phyloP scores from a whole-genome alignment of 1,140 invertebrate species.

The Brachionus manjavacas region DNA sequence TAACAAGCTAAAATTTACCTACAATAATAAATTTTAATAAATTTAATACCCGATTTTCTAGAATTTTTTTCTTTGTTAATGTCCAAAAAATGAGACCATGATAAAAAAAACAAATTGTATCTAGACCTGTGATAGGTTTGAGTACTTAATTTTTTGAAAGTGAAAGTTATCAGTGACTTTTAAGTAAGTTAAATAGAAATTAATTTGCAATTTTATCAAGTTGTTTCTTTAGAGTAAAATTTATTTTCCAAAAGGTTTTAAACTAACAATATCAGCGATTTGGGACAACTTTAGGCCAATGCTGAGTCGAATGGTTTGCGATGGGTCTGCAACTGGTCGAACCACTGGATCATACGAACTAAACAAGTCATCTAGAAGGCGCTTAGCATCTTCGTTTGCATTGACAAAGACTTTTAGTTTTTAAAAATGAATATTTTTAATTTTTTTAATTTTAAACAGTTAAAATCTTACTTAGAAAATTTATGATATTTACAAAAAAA shows the following conservation, averaged over 20 bases:
- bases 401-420: not conserved
- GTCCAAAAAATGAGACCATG: too few relatives aligned
- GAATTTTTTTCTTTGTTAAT: too few relatives aligned
- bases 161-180: too few relatives aligned
- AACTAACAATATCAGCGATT: constrained; percentile 41
- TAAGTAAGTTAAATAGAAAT: not conserved
- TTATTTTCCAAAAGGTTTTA: not conserved
- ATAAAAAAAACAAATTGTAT: too few relatives aligned
- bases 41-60: too few relatives aligned
- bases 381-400: constrained; percentile 35
- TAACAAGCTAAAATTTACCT: too few relatives aligned
- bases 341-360: constrained; percentile 23
- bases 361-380: constrained; percentile 35
- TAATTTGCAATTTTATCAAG: too few relatives aligned
- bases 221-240: too few relatives aligned
- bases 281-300: constrained; percentile 38
- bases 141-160: too few relatives aligned
- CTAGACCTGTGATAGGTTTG: too few relatives aligned
- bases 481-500: not conserved
- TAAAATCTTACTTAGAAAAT: not conserved
- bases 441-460: not conserved
- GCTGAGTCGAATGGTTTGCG: not conserved
- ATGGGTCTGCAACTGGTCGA: constrained; percentile 4
- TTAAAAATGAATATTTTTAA: not conserved
- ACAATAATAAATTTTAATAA: too few relatives aligned